A percentile compares a stretch with the other conserved stretches of the same genome.
These are phyloP conservation scores for Prionailurus viverrinus DNA, from an alignment of 2,113 vertebrate genomes.

Conservation along the genomic window DNA sequence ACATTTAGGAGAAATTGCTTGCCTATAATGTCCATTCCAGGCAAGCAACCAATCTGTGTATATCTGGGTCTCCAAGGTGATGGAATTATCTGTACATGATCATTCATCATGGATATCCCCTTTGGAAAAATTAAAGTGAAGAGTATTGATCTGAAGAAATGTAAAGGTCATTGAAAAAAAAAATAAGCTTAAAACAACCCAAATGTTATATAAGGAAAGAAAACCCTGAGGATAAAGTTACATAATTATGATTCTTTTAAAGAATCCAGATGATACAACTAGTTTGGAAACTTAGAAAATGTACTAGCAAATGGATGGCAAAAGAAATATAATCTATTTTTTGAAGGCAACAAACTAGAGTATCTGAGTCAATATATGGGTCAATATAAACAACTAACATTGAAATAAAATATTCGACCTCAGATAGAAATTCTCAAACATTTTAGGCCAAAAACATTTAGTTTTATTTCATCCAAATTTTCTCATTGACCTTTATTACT, in stretches of 20 bases:
- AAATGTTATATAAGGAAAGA: slow-evolving; percentile 31
- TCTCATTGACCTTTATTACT: neutral
- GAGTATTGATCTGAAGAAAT: slow-evolving; percentile 54
- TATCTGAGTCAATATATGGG: neutral
- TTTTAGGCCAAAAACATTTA: neutral
- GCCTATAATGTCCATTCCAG: neutral
- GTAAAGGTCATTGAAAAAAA: slow-evolving; percentile 12
- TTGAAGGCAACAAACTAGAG: neutral
- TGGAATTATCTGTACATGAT: neutral
- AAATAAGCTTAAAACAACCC: neutral
- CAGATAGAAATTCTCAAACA: neutral
- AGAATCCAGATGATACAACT: neutral
- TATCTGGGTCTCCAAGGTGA: neutral
- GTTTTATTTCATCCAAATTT: neutral
- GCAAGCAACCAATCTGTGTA: neutral
- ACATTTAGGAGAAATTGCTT: slow-evolving; percentile 8
- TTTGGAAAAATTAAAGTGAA: slow-evolving; percentile 25
- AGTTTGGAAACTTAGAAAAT: neutral
- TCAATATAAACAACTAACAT: neutral
- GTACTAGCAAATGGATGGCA: neutral
- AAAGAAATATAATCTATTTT: neutral
- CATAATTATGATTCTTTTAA: neutral
- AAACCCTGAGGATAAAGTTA: neutral
- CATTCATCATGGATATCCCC: neutral
- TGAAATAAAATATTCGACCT: neutral